Evolutionary conservation across 2,797 vertebrate genomes (phyloP).

Genomic region (Centropyge bicolor): DNA sequence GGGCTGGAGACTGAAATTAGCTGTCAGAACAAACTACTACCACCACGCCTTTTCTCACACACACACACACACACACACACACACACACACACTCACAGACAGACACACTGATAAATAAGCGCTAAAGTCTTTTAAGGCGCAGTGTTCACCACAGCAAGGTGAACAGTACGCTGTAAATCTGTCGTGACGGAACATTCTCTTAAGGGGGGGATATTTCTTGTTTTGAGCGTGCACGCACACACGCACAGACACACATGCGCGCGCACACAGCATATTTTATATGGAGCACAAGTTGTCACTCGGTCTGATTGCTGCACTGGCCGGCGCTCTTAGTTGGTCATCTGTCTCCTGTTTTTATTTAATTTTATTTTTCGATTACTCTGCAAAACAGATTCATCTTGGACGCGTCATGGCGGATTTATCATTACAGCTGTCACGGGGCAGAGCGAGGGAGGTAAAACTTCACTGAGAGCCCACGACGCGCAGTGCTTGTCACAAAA

Average conservation of each 20-base stretch:
- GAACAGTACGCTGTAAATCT: slow-evolving; percentile 79
- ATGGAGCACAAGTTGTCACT: slow-evolving; percentile 64
- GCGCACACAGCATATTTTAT: slow-evolving; percentile 45
- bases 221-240: slow-evolving; percentile 43
- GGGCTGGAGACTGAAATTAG: slow-evolving; percentile 69
- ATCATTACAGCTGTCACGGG: slow-evolving; percentile 53
- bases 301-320: slow-evolving; percentile 63
- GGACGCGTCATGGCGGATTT: slow-evolving; percentile 55
- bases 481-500: not conserved
- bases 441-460: slow-evolving; percentile 58
- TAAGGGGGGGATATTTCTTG: slow-evolving; percentile 63
- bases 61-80: slow-evolving; percentile 19
- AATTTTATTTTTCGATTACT: slow-evolving; percentile 69
- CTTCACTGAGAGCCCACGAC: slow-evolving; percentile 31
- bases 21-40: slow-evolving; percentile 72
- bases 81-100: slow-evolving; percentile 9
- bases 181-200: slow-evolving; percentile 74
- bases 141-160: slow-evolving; percentile 78
- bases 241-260: not conserved
- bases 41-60: slow-evolving; percentile 25
- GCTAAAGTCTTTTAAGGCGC: slow-evolving; percentile 76
- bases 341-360: slow-evolving; percentile 75
- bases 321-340: slow-evolving; percentile 65
- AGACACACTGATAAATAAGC: slow-evolving; percentile 74
- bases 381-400: slow-evolving; percentile 71